Evolutionary conservation across 1,140 invertebrate species (phyloP).

Genomic region (Cecropterus lyciades): DNA sequence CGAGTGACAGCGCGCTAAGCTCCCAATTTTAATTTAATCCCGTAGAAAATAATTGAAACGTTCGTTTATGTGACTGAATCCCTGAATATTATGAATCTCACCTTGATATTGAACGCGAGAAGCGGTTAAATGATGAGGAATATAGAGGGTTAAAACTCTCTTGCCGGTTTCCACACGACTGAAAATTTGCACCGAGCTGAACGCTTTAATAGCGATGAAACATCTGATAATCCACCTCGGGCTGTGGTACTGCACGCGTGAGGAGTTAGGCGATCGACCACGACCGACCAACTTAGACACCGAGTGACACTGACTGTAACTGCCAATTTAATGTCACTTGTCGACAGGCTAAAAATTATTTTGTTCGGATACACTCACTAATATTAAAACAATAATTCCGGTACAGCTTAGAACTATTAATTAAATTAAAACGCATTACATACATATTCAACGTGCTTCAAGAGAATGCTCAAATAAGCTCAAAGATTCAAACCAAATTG

Average conservation of each 20-base stretch:
- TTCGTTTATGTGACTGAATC: conserved; percentile 10
- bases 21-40: conserved; percentile 19
- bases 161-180: conserved; percentile 47
- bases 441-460: too few relatives aligned
- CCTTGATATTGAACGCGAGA: conserved; percentile 54
- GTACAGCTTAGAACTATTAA: too few relatives aligned
- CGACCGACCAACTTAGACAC: background rate
- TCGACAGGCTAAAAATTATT: background rate
- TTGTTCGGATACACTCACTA: background rate
- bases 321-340: background rate
- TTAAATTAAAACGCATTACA: too few relatives aligned
- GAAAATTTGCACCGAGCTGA: conserved; percentile 46
- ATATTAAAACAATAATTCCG: too few relatives aligned
- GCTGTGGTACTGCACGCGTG: conserved; percentile 19
- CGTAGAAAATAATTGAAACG: conserved; percentile 15
- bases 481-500: too few relatives aligned
- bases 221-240: conserved; percentile 41
- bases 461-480: too few relatives aligned
- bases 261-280: background rate
- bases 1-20: background rate
- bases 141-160: conserved; percentile 36
- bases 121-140: conserved; percentile 31
- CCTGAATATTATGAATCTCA: conserved; percentile 42
- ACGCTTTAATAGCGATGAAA: conserved; percentile 43
- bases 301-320: conserved; percentile 2